Base-by-base conservation (phyloP, 2,797 vertebrate species). In the Triplophysa yarkandensis region DNA sequence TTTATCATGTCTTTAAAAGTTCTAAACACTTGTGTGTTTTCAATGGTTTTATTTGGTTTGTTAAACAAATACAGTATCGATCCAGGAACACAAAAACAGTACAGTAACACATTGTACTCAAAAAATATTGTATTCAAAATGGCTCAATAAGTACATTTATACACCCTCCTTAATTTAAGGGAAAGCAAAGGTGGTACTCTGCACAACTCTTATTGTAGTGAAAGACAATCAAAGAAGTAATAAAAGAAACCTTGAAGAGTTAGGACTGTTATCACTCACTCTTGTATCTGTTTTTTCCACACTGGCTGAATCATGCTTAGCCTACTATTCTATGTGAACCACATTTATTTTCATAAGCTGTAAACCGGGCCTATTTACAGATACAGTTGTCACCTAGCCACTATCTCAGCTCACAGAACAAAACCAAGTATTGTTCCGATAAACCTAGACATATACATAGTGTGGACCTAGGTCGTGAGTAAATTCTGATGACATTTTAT, bases 191-290 rank as follows among this genome's bases (percentile, higher is more conserved):
- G 13, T 13, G 13, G 14, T 64, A 64, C 25, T 13, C 7, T 13
- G 8, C 27, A 36, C 34, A 6, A 72, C 65, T 77, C 46, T 28
- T 71, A 65, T 55, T 75, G 68, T 67, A 55, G 68, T 66, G 63
- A 82, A 68, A 80, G 71, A 73, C 76, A 61, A 41, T 55, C 65
- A 43, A 77, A 80, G 76, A 71, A 68, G 66, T 65, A 63, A 81
- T 77, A 61, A 81, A 79, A 75, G 68, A 77, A 77, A 77, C 68
- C 66, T 61, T 65, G 60, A 65, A 76, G 65, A 71, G 77, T 80
- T 55, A 19, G 78, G 78, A 67, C 64, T 78, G 80, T 77, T 76
- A 80, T 80, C 78, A 77, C 66, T 80, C 73, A 77, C 43, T 62
- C 30, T 64, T 30, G 60, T 43, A 68, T 63, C 68, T 80, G 73